A percentile compares a stretch with the other conserved stretches of the same genome.
Conservation (phyloP, 2,888 invertebrate species). For the Heliconius charithonia region DNA sequence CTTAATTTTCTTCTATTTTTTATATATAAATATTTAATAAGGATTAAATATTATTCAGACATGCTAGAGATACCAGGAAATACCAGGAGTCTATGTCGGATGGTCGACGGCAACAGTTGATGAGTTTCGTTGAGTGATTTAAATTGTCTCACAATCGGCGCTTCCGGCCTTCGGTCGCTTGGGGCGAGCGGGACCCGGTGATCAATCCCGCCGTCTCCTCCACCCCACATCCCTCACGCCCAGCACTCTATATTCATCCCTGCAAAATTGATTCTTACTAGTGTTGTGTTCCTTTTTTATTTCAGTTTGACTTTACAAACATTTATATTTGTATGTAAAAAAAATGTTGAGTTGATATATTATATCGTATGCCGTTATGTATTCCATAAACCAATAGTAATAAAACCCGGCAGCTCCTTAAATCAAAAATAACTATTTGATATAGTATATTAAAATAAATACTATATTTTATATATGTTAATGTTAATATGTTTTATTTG, state of each 20-base stretch:
- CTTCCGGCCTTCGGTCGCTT: conserved; percentile 66
- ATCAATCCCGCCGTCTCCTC: conserved; percentile 45
- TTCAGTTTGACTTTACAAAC: background rate
- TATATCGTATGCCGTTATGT: background rate
- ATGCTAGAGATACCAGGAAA: background rate
- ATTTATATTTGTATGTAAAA: background rate
- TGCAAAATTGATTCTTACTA: conserved; percentile 21
- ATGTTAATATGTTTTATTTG: no score
- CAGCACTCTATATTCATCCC: conserved; percentile 17
- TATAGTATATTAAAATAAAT: no score
- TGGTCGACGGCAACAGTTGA: conserved; percentile 69
- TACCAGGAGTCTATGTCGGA: conserved; percentile 53
- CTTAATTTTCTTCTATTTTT: background rate
- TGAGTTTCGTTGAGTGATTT: conserved; percentile 67
- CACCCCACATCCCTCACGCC: conserved; percentile 36
- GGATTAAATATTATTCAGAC: background rate
- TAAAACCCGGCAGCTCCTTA: background rate
- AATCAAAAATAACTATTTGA: no score
- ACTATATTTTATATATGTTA: no score
- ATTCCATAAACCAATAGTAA: background rate
- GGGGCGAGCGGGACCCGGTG: conserved; percentile 55
- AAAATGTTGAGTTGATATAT: background rate
- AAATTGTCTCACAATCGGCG: conserved; percentile 78
- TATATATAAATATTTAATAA: background rate
- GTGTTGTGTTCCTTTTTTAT: background rate